phyloP scores from a whole-genome alignment of 2,888 invertebrate species.

The Eupithecia tripunctaria region DNA sequence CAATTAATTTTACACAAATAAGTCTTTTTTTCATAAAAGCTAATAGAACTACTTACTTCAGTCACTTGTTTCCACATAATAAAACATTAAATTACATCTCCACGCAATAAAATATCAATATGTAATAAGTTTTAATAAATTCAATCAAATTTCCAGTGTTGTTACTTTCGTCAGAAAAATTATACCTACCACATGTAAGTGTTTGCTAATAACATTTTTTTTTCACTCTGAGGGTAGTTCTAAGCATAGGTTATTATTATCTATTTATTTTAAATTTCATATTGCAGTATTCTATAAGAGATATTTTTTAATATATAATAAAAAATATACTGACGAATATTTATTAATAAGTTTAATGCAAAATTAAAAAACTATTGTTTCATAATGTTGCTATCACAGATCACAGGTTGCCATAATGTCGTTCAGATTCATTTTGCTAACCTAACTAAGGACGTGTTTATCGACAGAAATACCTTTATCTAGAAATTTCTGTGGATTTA shows the following conservation, averaged over 20 bases:
- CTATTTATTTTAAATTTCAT: no score
- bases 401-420: no score
- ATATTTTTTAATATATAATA: no score
- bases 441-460: neutral
- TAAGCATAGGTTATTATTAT: no score
- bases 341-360: neutral
- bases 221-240: neutral
- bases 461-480: no score
- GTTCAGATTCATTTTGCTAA: no score
- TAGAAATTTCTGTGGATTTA: no score
- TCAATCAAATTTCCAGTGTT: constrained; percentile 25
- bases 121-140: neutral
- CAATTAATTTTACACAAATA: neutral
- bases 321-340: neutral
- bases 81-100: neutral
- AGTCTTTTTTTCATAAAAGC: neutral
- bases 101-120: neutral
- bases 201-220: neutral
- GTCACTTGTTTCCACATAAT: neutral
- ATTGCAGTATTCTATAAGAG: no score
- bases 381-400: neutral
- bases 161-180: constrained; percentile 36
- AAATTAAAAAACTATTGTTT: neutral
- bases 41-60: constrained; percentile 5
- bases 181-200: neutral